These are phyloP conservation scores for Torymus auratus DNA, from an alignment of 2,888 invertebrate genomes.

Conservation along the genomic window DNA sequence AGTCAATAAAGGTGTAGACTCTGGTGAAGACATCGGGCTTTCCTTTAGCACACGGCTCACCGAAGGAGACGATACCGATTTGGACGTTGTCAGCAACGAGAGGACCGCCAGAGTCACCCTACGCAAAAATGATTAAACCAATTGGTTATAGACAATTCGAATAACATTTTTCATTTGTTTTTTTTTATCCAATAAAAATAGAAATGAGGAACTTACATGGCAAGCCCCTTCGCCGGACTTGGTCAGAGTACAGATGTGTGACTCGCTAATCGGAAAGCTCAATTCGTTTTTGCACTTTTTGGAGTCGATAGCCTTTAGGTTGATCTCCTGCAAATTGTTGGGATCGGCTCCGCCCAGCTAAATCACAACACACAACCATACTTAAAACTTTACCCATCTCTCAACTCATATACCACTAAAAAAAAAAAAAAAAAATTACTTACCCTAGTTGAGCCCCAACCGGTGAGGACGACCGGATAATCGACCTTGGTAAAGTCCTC, in stretches of 20 bases:
- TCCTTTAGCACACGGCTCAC: constrained; percentile 45
- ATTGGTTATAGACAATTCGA: background rate
- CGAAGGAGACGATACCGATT: constrained; percentile 54
- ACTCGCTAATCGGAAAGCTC: constrained; percentile 46
- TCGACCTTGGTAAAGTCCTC: constrained; percentile 38
- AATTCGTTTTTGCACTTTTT: background rate
- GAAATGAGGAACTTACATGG: constrained; percentile 64
- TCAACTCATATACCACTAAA: too few relatives aligned
- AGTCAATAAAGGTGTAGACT: constrained; percentile 45
- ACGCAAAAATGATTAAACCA: background rate
- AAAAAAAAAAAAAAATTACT: background rate
- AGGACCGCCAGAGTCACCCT: constrained; percentile 58
- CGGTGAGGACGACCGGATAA: constrained; percentile 30
- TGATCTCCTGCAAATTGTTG: constrained; percentile 56
- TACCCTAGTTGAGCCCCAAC: constrained; percentile 28
- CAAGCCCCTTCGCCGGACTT: constrained; percentile 71
- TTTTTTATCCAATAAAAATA: too few relatives aligned
- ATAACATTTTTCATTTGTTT: too few relatives aligned
- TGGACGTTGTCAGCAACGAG: constrained; percentile 53
- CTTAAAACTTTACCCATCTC: too few relatives aligned
- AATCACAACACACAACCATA: background rate
- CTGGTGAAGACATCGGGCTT: constrained; percentile 54
- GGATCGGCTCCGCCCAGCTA: constrained; percentile 31
- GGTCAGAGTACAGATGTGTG: constrained; percentile 70
- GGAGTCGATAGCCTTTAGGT: constrained; percentile 58